phyloP scores from a whole-genome alignment of 2,113 vertebrate genomes.

The Hypomesus transpacificus region DNA sequence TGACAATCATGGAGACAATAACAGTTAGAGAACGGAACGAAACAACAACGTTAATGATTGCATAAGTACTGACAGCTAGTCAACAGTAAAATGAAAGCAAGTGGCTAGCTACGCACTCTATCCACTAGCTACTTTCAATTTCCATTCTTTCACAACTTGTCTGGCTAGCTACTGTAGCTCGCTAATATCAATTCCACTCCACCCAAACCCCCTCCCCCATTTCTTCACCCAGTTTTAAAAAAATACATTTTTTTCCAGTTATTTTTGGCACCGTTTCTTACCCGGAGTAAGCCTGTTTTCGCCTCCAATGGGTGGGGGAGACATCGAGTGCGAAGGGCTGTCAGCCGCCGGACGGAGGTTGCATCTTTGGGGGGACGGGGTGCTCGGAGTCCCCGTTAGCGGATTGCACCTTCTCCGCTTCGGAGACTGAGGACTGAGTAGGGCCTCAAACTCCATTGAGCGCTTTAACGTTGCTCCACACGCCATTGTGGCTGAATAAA shows the following conservation, averaged over 20 bases:
- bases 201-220: constrained; percentile 68
- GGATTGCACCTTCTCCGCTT: constrained; percentile 86
- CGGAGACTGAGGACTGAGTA: constrained; percentile 85
- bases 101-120: no score
- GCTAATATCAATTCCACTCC: constrained; percentile 50
- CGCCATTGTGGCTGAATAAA: constrained; percentile 72
- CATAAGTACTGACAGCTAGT: not conserved
- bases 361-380: constrained; percentile 78
- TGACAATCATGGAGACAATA: no score
- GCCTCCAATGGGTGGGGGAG: constrained; percentile 63
- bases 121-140: constrained; percentile 40
- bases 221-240: constrained; percentile 55
- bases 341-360: constrained; percentile 74
- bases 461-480: constrained; percentile 87
- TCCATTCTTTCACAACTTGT: constrained; percentile 45
- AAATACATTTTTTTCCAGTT: constrained; percentile 23
- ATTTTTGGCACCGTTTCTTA: constrained; percentile 34
- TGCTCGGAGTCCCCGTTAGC: constrained; percentile 75
- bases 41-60: no score
- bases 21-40: no score
- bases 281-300: constrained; percentile 80
- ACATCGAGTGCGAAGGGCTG: constrained; percentile 69
- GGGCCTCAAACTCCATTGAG: constrained; percentile 88
- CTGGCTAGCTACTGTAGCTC: constrained; percentile 38
- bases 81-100: constrained; percentile 23